phyloP scores from a whole-genome alignment of 1,140 invertebrate genomes.

The Heliconius nattereri region DNA sequence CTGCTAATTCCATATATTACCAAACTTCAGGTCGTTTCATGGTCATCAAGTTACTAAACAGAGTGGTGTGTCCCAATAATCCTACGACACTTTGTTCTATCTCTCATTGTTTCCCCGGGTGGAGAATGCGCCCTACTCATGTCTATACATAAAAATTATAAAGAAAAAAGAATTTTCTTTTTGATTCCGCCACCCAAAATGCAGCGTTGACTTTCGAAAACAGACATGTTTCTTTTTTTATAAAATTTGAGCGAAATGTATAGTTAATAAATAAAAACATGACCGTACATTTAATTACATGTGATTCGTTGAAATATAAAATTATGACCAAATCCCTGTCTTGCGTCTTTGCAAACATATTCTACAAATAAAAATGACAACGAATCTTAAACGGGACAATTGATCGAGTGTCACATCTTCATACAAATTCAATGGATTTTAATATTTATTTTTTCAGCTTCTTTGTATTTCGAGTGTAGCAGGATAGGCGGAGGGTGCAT shows the following conservation, averaged over 20 bases:
- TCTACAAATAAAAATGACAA: slow-evolving; percentile 13
- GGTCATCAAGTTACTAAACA: not conserved
- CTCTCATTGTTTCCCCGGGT: no score
- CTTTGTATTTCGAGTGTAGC: not conserved
- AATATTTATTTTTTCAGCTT: not conserved
- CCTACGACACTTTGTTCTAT: no score
- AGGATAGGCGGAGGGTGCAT: not conserved
- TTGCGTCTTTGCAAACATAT: not conserved
- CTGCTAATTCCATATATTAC: no score
- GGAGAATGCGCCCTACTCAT: no score
- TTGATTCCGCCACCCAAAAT: no score
- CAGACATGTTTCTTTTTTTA: not conserved
- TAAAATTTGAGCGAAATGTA: not conserved
- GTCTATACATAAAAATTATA: no score
- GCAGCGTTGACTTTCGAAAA: not conserved
- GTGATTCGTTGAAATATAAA: not conserved
- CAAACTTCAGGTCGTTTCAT: no score
- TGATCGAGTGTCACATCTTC: not conserved
- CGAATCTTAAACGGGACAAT: slow-evolving; percentile 3
- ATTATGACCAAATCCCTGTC: not conserved
- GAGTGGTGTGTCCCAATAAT: not conserved
- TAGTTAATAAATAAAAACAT: not conserved
- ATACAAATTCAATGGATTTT: no score
- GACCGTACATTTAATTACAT: not conserved
- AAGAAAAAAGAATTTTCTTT: no score